Conservation (phyloP, 1,140 invertebrate genomes). For the Aleiodes sp. region DNA sequence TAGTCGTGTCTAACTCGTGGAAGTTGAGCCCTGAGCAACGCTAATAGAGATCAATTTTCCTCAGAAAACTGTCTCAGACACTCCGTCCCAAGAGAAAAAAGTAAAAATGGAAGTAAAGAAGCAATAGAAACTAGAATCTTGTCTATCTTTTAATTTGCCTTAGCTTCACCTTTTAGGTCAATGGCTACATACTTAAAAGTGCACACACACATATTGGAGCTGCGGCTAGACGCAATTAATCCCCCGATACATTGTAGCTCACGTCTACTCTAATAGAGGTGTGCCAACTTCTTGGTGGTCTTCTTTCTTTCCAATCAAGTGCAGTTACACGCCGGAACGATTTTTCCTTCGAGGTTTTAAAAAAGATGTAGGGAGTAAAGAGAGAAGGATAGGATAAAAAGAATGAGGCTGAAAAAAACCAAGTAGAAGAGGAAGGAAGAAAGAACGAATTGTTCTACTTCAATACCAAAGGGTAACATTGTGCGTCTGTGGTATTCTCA, state of each 20-base stretch:
- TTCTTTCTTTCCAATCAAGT: constrained; percentile 30
- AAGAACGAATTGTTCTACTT: neutral
- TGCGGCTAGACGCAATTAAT: constrained; percentile 10
- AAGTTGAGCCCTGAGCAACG: neutral
- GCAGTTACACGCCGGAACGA: constrained; percentile 29
- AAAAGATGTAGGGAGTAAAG: neutral
- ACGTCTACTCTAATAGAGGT: constrained; percentile 22
- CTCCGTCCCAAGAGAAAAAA: no score
- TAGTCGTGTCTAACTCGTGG: neutral
- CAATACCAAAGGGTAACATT: constrained; percentile 2
- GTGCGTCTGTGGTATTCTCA: constrained; percentile 6
- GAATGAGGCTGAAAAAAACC: no score
- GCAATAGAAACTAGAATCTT: neutral
- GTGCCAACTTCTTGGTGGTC: constrained; percentile 18
- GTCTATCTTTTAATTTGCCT: neutral
- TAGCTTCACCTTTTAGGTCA: neutral
- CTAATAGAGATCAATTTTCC: neutral
- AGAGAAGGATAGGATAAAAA: neutral
- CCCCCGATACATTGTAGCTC: neutral
- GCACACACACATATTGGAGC: neutral
- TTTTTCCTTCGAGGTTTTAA: constrained; percentile 13
- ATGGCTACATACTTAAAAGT: neutral
- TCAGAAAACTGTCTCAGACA: neutral
- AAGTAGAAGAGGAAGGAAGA: no score
- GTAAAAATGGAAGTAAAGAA: neutral